Evolutionary conservation across 2,888 invertebrate species (phyloP), one percentile per base, ranked within the genome.

Genomic region (Gisinianus flammeolus): DNA sequence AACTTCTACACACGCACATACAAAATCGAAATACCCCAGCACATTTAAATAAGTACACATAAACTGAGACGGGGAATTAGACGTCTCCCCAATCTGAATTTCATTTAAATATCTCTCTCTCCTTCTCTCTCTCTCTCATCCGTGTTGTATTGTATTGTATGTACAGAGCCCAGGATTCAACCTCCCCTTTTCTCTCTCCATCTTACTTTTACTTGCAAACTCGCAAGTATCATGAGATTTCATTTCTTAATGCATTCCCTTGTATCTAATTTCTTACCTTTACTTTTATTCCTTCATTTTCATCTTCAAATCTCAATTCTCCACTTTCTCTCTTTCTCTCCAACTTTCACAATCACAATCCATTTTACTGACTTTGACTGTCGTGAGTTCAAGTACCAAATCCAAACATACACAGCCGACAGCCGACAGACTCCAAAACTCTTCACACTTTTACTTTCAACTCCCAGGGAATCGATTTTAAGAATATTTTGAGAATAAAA

Each of bases 181-280:
- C 54, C 24, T 24, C 1, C 12, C 24, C 62, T 24, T 24, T 24
- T 62, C 22, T 26, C 4, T 56, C 56, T 56, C n/a, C 56, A 12
- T n/a, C n/a, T 56, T n/a, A 19, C 19, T 56, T n/a, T 56, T 56
- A n/a, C 19, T 10, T 6, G 68, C 2, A n/a, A 33, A 68, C 35
- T 8, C 35, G 12, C 5, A 24, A 62, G 62, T 62, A 62, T 68
- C 33, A 35, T 35, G n/a, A 68, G 68, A 62, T 24, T 73, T 73
- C 62, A 73, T 73, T 73, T 73, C 73, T 73, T 64, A 73, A 73
- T 73, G 73, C 64, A 71, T 58, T 54, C 28, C 70, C 52, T 31
- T 24, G 6, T 12, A 26, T 73, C 58, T 73, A 73, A 73, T 73
- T 73, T 58, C 73, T 73, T 73, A 62, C 73, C 73, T 62, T 62